Conservation (phyloP, 2,113 vertebrate species). For the Corythaixoides concolor region DNA sequence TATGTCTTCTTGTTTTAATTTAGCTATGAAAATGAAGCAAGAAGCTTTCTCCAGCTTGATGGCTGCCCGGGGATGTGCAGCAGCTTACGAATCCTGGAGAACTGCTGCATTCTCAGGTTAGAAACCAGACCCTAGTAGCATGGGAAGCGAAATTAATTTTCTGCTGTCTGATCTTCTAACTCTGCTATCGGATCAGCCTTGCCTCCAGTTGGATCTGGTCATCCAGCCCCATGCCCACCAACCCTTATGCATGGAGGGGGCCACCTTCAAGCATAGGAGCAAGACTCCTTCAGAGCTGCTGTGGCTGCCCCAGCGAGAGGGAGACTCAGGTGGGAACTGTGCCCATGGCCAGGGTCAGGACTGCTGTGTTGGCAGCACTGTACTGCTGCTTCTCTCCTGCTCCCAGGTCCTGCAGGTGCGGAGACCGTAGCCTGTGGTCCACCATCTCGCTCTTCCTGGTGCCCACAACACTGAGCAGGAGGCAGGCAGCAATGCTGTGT, state of each 20-base stretch:
- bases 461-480: neutral
- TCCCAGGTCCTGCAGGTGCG: neutral
- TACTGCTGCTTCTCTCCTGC: neutral
- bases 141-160: neutral
- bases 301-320: neutral
- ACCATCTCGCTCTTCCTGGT: neutral
- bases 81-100: constrained; percentile 8
- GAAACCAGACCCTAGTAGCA: neutral
- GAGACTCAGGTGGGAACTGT: neutral
- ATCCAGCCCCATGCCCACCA: neutral
- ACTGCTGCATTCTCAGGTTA: constrained; percentile 50
- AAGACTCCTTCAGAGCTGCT: neutral
- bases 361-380: neutral
- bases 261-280: no score
- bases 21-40: constrained; percentile 44
- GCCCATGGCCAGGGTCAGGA: neutral
- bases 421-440: neutral
- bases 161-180: neutral
- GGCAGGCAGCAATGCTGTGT: neutral
- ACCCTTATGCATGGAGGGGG: neutral
- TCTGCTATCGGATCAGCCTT: neutral
- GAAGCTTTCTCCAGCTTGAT: neutral
- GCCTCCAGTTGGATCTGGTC: neutral
- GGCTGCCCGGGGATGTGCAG: neutral
- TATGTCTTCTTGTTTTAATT: neutral